Percentiles rank a stretch among this genome's conserved stretches.
phyloP scores from a whole-genome alignment of 1,140 invertebrate species.

The Sweltsa coloradensis region DNA sequence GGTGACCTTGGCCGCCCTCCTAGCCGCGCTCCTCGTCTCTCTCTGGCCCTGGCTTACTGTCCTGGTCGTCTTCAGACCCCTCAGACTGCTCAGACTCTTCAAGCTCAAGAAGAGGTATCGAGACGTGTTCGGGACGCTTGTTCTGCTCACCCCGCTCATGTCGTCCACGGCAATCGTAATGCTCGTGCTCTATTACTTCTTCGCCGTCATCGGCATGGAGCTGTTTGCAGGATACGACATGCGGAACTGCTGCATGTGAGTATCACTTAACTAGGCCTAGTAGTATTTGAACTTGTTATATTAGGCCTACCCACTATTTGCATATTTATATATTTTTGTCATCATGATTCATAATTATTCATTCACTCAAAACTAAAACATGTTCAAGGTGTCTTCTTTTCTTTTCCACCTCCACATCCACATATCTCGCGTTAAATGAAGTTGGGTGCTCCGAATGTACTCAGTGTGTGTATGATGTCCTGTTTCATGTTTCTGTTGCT shows the following conservation, averaged over 20 bases:
- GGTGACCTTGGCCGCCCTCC: slow-evolving; percentile 52
- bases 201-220: slow-evolving; percentile 86
- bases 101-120: slow-evolving; percentile 77
- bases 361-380: no score
- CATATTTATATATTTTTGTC: no score
- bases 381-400: no score
- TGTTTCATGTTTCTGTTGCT: no score
- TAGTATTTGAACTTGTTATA: no score
- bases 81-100: slow-evolving; percentile 54
- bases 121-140: slow-evolving; percentile 80
- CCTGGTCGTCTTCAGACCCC: slow-evolving; percentile 58
- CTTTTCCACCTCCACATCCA: no score
- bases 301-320: no score
- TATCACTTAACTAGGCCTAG: no score
- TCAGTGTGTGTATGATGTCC: no score
- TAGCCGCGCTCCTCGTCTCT: slow-evolving; percentile 50
- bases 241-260: slow-evolving; percentile 75
- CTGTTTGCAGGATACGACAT: slow-evolving; percentile 65
- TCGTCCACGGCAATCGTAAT: slow-evolving; percentile 70
- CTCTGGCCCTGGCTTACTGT: slow-evolving; percentile 54
- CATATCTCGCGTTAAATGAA: no score
- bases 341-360: no score
- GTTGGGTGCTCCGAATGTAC: no score
- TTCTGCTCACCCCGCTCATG: slow-evolving; percentile 58
- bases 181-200: slow-evolving; percentile 81